phyloP scores from a whole-genome alignment of 2,113 vertebrate genomes.

The Alethe castanea region DNA sequence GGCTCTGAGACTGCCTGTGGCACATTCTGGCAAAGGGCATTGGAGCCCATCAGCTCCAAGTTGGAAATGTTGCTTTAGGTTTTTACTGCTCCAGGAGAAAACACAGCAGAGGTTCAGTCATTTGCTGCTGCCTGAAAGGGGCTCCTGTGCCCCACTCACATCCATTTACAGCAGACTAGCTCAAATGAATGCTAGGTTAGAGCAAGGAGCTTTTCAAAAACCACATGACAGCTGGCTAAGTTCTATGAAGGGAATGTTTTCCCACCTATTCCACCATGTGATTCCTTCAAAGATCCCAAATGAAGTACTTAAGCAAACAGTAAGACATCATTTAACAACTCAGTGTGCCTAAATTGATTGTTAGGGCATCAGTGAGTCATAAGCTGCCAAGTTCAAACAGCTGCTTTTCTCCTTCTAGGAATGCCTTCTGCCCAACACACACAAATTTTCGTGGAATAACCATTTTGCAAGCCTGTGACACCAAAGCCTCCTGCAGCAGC shows the following conservation, averaged over 20 bases:
- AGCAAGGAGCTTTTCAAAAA: not conserved
- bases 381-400: not conserved
- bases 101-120: not conserved
- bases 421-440: not conserved
- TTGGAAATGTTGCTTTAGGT: fast-evolving
- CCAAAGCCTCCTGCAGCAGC: not conserved
- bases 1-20: not conserved
- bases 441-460: fast-evolving
- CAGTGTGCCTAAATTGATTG: not conserved
- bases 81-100: not conserved
- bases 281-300: not conserved
- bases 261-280: not conserved
- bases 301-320: not conserved
- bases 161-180: not conserved
- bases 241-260: not conserved
- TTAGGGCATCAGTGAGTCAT: not conserved
- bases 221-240: not conserved
- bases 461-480: not conserved
- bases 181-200: not conserved
- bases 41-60: not conserved
- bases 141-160: not conserved
- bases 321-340: not conserved
- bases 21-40: not conserved
- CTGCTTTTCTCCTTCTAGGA: not conserved
- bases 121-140: not conserved